phyloP scores from a whole-genome alignment of 1,140 invertebrate genomes.

The Teleopsis dalmanni region DNA sequence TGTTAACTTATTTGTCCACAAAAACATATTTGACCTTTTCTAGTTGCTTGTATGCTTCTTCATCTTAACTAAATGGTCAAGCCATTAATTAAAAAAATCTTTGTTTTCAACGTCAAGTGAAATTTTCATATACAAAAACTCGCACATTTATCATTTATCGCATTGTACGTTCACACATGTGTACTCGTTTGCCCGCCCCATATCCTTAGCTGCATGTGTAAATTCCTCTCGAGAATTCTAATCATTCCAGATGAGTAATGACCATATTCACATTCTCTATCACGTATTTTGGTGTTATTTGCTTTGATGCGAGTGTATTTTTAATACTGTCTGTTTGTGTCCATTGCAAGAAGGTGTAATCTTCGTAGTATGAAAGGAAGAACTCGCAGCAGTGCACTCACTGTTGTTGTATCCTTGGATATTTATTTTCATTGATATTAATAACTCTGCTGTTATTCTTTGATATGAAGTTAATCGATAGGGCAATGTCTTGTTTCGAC shows the following conservation, averaged over 20 bases:
- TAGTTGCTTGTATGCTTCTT: background rate
- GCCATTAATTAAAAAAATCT: slow-evolving; percentile 9
- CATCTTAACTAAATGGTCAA: background rate
- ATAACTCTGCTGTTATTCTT: slow-evolving; percentile 14
- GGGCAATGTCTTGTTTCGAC: slow-evolving; percentile 7
- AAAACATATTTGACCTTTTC: slow-evolving; percentile 11
- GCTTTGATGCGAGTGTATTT: slow-evolving; percentile 2
- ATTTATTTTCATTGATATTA: slow-evolving; percentile 15
- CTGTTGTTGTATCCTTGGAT: background rate
- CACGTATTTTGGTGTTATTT: slow-evolving; percentile 3
- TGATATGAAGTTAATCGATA: slow-evolving; percentile 15
- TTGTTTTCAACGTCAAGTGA: slow-evolving; percentile 2
- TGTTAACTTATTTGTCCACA: slow-evolving; percentile 6
- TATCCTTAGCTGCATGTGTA: background rate
- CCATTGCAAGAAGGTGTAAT: background rate
- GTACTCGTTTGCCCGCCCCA: background rate
- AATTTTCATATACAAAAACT: background rate
- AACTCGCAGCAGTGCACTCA: background rate
- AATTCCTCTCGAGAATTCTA: slow-evolving; percentile 13
- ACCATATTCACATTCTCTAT: slow-evolving; percentile 8
- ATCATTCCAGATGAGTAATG: slow-evolving; percentile 17
- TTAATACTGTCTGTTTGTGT: background rate
- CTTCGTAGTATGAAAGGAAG: too few relatives aligned
- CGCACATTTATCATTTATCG: background rate
- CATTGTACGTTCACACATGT: too few relatives aligned